These are phyloP conservation scores for Drosophila ohnishii DNA, from an alignment of 1,140 invertebrate genomes.

Conservation along the genomic window DNA sequence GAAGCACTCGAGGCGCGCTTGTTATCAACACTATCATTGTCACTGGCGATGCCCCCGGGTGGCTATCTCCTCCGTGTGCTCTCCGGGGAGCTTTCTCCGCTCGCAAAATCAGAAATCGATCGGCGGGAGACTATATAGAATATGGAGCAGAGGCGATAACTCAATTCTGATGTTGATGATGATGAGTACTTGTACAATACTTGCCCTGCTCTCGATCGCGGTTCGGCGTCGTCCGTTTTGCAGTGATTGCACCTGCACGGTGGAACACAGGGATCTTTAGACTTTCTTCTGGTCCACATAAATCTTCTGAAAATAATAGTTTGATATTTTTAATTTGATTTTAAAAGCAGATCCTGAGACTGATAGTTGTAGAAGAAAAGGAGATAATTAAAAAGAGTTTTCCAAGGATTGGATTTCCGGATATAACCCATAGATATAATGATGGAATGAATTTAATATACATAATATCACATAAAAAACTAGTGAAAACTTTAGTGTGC, in stretches of 20 bases:
- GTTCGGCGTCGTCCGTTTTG: conserved; percentile 2
- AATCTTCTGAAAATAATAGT: background rate
- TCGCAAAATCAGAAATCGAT: conserved; percentile 32
- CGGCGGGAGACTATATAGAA: conserved; percentile 1
- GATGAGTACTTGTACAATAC: conserved; percentile 29
- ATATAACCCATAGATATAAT: background rate
- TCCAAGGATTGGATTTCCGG: background rate
- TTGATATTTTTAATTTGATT: background rate
- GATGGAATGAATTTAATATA: too few relatives aligned
- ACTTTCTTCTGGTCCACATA: background rate
- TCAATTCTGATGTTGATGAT: conserved; percentile 58
- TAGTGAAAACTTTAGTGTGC: too few relatives aligned
- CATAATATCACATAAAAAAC: too few relatives aligned
- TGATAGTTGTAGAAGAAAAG: too few relatives aligned
- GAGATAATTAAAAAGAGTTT: too few relatives aligned
- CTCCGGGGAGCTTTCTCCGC: conserved; percentile 34
- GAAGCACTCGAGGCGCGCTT: conserved; percentile 49
- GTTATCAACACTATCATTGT: conserved; percentile 67
- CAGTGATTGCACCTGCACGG: conserved; percentile 18
- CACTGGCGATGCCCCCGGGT: conserved; percentile 14
- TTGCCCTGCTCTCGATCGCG: conserved; percentile 17
- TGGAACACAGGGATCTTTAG: conserved; percentile 1
- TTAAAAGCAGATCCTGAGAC: background rate
- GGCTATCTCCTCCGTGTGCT: conserved; percentile 15
- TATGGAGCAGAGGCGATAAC: conserved; percentile 54